Evolutionary conservation across 2,888 invertebrate species (phyloP).

Genomic region (Lobophora halterata): DNA sequence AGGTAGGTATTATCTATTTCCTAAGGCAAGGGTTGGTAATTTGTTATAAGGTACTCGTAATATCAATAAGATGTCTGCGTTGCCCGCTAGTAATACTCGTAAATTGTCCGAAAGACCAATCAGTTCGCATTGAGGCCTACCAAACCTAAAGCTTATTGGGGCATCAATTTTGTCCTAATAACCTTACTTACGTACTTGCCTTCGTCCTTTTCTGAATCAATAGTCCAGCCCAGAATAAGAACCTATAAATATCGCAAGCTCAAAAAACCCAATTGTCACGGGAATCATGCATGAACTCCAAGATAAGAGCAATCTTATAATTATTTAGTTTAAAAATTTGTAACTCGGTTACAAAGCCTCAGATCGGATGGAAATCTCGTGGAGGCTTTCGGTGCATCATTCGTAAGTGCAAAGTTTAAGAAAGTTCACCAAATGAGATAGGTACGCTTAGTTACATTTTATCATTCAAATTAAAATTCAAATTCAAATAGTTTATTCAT

Average conservation of each 20-base stretch:
- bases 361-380: not conserved
- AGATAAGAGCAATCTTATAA: no score
- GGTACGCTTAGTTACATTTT: no score
- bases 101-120: conserved; percentile 28
- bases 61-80: conserved; percentile 10
- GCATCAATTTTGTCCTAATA: conserved; percentile 28
- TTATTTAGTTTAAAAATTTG: no score
- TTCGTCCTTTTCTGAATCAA: conserved; percentile 14
- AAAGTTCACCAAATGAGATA: conserved; percentile 6
- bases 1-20: no score
- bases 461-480: no score
- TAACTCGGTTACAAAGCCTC: no score
- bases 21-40: not conserved
- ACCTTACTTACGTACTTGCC: no score
- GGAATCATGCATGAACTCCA: no score
- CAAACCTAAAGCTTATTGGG: conserved; percentile 29
- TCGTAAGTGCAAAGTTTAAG: conserved; percentile 1
- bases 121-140: conserved; percentile 24
- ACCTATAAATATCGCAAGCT: no score
- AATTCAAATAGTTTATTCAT: no score
- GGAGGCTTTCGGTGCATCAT: not conserved
- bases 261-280: no score
- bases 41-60: no score
- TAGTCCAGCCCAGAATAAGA: conserved; percentile 19
- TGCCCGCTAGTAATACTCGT: conserved; percentile 13